These are phyloP conservation scores for Pseudomyrmex flavicornis DNA, from an alignment of 1,140 invertebrate species.

Conservation along the genomic window DNA sequence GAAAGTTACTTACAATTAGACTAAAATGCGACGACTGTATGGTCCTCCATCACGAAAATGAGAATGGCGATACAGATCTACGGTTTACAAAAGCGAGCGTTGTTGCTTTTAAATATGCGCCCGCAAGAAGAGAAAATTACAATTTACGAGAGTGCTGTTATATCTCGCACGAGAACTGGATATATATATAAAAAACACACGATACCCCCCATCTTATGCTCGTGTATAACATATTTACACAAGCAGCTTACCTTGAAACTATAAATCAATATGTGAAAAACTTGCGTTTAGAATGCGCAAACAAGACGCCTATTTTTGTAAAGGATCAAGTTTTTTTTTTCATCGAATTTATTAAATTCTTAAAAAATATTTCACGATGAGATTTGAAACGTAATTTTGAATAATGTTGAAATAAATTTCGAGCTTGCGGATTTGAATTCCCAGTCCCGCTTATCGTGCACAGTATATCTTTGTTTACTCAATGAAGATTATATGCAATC, in stretches of 20 bases:
- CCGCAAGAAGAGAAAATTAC: background rate
- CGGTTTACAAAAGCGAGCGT: background rate
- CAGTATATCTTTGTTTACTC: conserved; percentile 31
- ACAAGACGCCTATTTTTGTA: too few relatives aligned
- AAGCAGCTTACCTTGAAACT: background rate
- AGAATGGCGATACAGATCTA: conserved; percentile 2
- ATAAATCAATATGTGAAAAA: background rate
- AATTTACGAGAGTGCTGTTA: background rate
- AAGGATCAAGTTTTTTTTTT: too few relatives aligned
- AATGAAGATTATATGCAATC: conserved; percentile 7
- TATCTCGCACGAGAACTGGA: background rate
- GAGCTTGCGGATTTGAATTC: background rate
- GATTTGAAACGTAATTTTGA: too few relatives aligned
- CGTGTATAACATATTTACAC: background rate
- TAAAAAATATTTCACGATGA: background rate
- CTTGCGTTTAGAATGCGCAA: background rate
- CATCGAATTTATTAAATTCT: background rate
- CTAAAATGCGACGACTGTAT: background rate
- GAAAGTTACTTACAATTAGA: conserved; percentile 12
- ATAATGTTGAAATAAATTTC: too few relatives aligned
- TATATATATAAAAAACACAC: background rate
- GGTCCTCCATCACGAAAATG: conserved; percentile 22
- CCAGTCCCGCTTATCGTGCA: background rate
- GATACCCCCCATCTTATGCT: too few relatives aligned
- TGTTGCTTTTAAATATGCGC: conserved; percentile 14